These are phyloP conservation scores for Melangyna quadrimaculata DNA, from an alignment of 2,888 invertebrate species.

Conservation along the genomic window DNA sequence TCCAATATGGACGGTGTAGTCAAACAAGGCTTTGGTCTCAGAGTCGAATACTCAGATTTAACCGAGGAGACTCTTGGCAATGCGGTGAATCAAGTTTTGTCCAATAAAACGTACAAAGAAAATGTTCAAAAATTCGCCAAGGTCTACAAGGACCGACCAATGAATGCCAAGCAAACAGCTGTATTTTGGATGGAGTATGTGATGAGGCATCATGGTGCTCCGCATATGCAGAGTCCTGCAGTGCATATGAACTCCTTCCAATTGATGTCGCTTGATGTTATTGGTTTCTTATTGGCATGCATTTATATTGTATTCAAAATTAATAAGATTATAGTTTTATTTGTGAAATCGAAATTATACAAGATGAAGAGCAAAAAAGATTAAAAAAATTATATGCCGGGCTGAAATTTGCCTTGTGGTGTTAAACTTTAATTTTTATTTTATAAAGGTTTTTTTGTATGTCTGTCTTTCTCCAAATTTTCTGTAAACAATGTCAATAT, in stretches of 20 bases:
- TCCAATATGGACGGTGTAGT: conserved; percentile 88
- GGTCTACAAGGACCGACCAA: conserved; percentile 82
- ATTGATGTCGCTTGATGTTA: conserved; percentile 81
- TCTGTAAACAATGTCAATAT: too few relatives aligned
- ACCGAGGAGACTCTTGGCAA: conserved; percentile 63
- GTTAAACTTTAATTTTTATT: too few relatives aligned
- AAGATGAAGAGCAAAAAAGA: background rate
- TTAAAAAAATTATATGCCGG: background rate
- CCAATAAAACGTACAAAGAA: conserved; percentile 73
- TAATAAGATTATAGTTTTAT: background rate
- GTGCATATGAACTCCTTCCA: conserved; percentile 80
- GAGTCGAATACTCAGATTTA: conserved; percentile 67
- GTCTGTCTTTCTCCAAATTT: too few relatives aligned
- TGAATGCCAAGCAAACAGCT: conserved; percentile 82
- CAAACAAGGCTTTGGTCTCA: conserved; percentile 82
- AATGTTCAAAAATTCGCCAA: conserved; percentile 79
- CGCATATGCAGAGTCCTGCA: conserved; percentile 82
- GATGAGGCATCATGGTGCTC: conserved; percentile 82
- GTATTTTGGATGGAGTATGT: conserved; percentile 83
- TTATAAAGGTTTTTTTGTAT: too few relatives aligned
- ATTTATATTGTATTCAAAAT: background rate
- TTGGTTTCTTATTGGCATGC: conserved; percentile 68
- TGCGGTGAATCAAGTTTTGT: conserved; percentile 73
- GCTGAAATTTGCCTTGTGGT: too few relatives aligned
- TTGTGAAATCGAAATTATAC: background rate